Evolutionary conservation across 2,888 invertebrate genomes (phyloP).

Genomic region (Erebia palarica): DNA sequence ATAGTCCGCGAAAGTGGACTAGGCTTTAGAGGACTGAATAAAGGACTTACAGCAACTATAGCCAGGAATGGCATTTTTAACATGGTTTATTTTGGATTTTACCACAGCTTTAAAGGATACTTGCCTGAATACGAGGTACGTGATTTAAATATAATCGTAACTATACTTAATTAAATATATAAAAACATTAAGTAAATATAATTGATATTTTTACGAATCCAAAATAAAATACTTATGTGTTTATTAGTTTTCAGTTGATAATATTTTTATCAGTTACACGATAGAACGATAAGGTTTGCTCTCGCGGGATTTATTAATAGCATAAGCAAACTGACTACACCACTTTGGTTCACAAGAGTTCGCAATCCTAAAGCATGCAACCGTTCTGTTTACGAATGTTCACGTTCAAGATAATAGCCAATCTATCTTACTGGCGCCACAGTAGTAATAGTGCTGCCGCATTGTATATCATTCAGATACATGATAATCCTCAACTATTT

Average conservation of each 20-base stretch:
- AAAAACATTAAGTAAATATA: no score
- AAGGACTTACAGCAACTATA: conserved; percentile 94
- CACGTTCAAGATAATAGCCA: background rate
- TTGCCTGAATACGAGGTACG: conserved; percentile 85
- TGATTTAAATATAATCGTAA: conserved; percentile 19
- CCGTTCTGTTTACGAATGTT: background rate
- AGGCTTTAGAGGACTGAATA: conserved; percentile 91
- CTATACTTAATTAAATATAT: no score
- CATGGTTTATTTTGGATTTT: conserved; percentile 97
- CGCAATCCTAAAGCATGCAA: background rate
- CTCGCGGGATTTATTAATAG: background rate
- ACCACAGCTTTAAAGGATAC: conserved; percentile 92
- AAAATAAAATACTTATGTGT: background rate
- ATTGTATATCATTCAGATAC: background rate
- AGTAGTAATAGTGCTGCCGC: background rate
- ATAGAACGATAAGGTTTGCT: background rate
- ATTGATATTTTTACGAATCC: background rate
- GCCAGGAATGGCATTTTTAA: conserved; percentile 95
- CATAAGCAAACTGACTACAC: background rate
- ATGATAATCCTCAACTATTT: conserved; percentile 9
- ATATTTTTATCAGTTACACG: background rate
- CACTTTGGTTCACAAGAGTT: no score
- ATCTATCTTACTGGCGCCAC: background rate
- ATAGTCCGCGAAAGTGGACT: conserved; percentile 90
- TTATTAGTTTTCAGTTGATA: background rate